phyloP scores from a whole-genome alignment of 1,140 invertebrate species.

The Diorhabda carinulata region DNA sequence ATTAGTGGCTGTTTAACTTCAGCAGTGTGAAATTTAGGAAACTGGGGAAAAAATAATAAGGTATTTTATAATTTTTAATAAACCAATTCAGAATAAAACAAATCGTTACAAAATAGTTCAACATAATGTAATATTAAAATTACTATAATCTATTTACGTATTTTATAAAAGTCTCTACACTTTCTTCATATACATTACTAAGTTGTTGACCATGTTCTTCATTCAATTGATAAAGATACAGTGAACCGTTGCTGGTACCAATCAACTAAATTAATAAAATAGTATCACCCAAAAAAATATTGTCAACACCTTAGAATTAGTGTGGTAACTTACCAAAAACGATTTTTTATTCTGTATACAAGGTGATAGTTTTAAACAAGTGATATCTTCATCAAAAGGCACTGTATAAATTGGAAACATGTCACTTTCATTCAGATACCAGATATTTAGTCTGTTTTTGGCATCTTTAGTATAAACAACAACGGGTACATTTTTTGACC shows the following conservation, averaged over 20 bases:
- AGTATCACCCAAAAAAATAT: conserved; percentile 8
- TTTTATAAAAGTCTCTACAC: conserved; percentile 39
- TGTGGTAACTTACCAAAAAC: conserved; percentile 39
- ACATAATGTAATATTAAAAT: neutral
- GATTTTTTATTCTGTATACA: conserved; percentile 23
- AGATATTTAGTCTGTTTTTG: conserved; percentile 39
- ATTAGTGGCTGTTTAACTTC: too few species aligned
- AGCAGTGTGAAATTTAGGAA: too few species aligned
- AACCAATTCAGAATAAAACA: neutral
- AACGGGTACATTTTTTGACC: conserved; percentile 43
- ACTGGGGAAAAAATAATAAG: too few species aligned
- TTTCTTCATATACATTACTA: conserved; percentile 28
- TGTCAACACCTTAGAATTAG: neutral
- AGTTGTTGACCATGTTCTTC: conserved; percentile 35
- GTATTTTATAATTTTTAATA: too few species aligned
- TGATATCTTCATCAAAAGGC: conserved; percentile 37
- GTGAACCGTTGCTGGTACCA: conserved; percentile 29
- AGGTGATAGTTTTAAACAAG: conserved; percentile 36
- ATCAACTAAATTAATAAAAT: conserved; percentile 32
- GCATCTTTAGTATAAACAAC: conserved; percentile 42
- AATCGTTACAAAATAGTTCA: neutral
- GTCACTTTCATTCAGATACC: conserved; percentile 44
- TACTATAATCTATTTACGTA: conserved; percentile 42
- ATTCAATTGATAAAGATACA: conserved; percentile 37
- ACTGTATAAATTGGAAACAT: conserved; percentile 40